A percentile compares a stretch with the other conserved stretches of the same genome.
These are phyloP conservation scores for Drosophila burlai DNA, from an alignment of 1,140 invertebrate genomes.

Conservation along the genomic window DNA sequence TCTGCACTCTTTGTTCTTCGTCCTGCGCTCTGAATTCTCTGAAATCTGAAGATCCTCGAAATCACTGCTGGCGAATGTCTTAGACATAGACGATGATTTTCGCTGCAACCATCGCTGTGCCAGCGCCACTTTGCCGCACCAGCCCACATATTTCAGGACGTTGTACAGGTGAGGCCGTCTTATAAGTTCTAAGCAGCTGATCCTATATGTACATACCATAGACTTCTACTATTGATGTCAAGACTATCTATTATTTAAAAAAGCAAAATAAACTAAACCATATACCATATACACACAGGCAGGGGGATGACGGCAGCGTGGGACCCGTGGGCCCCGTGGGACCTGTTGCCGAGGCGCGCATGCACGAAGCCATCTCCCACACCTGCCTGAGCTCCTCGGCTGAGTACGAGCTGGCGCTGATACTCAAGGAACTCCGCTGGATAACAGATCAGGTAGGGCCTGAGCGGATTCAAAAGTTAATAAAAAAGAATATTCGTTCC, in stretches of 20 bases:
- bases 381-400: constrained; percentile 88
- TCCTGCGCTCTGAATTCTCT: not conserved
- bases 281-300: constrained; percentile 49
- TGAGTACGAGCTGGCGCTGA: constrained; percentile 95
- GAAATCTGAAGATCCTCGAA: constrained; percentile 89
- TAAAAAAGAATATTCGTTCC: no score
- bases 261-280: no score
- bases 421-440: constrained; percentile 96
- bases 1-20: not conserved
- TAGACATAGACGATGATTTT: constrained; percentile 97
- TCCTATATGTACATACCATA: not conserved
- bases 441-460: constrained; percentile 88
- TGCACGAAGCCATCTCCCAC: constrained; percentile 85
- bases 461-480: no score
- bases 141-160: constrained; percentile 83
- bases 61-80: constrained; percentile 96
- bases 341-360: constrained; percentile 73
- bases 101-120: constrained; percentile 87
- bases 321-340: constrained; percentile 85
- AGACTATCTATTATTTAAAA: no score
- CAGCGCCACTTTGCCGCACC: constrained; percentile 80
- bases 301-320: constrained; percentile 86
- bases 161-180: constrained; percentile 74
- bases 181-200: no score
- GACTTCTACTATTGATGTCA: not conserved